Evolutionary conservation across 1,140 invertebrate genomes (phyloP), one percentile per base, ranked within the genome.

Genomic region (Drosophila mojavensis): DNA sequence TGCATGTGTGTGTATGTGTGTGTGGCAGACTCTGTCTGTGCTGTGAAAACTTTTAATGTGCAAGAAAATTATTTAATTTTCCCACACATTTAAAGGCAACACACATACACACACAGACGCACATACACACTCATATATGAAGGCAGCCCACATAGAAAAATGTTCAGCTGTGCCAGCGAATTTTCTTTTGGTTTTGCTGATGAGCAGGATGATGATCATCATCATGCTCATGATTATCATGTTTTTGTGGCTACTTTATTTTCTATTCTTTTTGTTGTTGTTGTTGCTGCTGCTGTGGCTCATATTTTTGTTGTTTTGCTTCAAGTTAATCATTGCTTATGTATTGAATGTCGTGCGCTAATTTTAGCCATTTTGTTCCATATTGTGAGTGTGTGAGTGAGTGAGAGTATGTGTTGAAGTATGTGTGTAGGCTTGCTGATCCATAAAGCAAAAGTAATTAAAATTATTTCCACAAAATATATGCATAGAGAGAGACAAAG

Each of bases 301-400:
- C 84, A 83, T 88, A 89, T 88, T 88, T 89, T 89, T 82, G 69
- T 89, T 88, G 59, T 78, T 73, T 45, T 63, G 73, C 74, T 70
- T 83, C 81, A 90, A 90, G 78, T 84, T 89, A 89, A 90, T 89
- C 85, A 90, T 84, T 78, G 82, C 82, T 81, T 91, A 75, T 91
- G 88, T 91, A 91, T 91, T 91, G 88, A 91, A 91, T 91, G 88
- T 91, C 88, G 88, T 84, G 84, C 84, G 88, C 88, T 91, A 91
- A 91, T 91, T 89, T 91, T 91, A 91, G 88, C 84, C 84, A 83
- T 84, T 89, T 89, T 89, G 84, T 89, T 89, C 84, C 84, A 89
- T 89, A 78, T 81, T 79, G 73, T 85, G 51, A 56, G 74, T 54
- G 56, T 17, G 66, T 66, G 61, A 61, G 71, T 41, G 62, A 64